Conservation (phyloP, 2,888 invertebrate species). For the Drosophila birchii region DNA sequence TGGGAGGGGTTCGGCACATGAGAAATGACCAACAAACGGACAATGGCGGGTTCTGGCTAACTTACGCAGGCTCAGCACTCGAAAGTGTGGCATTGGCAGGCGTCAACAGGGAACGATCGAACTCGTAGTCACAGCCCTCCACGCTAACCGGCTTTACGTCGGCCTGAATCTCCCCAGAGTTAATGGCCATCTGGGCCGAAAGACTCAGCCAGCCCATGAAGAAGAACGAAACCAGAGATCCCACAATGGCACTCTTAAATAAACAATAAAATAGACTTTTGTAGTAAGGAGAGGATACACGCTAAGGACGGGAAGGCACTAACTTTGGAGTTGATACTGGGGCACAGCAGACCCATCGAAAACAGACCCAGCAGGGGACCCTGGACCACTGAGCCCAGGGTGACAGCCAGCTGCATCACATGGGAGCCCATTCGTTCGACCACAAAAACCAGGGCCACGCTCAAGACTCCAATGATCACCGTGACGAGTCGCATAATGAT, state of each 20-base stretch:
- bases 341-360: slow-evolving; percentile 88
- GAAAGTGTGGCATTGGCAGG: slow-evolving; percentile 53
- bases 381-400: slow-evolving; percentile 87
- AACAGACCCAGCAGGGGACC: slow-evolving; percentile 90
- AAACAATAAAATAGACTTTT: neutral
- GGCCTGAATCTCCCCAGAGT: slow-evolving; percentile 86
- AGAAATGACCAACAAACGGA: neutral
- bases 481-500: slow-evolving; percentile 89
- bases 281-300: slow-evolving; percentile 9
- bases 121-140: slow-evolving; percentile 87
- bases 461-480: slow-evolving; percentile 88
- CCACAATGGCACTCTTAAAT: slow-evolving; percentile 88
- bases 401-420: slow-evolving; percentile 87
- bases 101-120: slow-evolving; percentile 75
- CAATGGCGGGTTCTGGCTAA: neutral
- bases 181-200: slow-evolving; percentile 89
- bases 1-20: slow-evolving; percentile 1
- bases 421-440: slow-evolving; percentile 90
- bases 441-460: slow-evolving; percentile 88
- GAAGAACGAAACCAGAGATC: slow-evolving; percentile 87
- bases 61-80: slow-evolving; percentile 35
- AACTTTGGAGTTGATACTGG: slow-evolving; percentile 88
- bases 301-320: slow-evolving; percentile 19
- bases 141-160: slow-evolving; percentile 86
- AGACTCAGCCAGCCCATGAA: slow-evolving; percentile 89